Evolutionary conservation across 2,888 invertebrate species (phyloP).

Genomic region (Latrodectus elegans): DNA sequence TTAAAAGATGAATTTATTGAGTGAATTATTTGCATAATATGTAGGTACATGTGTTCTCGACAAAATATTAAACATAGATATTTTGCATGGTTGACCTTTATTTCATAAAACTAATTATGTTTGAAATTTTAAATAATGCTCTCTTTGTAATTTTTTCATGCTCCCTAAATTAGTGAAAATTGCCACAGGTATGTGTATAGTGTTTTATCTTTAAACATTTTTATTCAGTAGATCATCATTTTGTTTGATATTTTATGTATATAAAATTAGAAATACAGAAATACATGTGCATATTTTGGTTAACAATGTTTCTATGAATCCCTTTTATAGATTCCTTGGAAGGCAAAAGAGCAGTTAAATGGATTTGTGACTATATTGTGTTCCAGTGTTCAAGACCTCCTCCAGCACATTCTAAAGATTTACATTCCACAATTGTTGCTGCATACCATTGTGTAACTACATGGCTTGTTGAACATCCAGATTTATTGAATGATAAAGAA

Average conservation of each 20-base stretch:
- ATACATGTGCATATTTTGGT: too few species aligned
- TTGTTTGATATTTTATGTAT: neutral
- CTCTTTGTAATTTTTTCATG: slow-evolving; percentile 25
- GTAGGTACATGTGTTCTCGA: neutral
- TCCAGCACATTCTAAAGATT: slow-evolving; percentile 93
- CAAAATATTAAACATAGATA: too few species aligned
- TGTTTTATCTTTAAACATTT: neutral
- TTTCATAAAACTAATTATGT: neutral
- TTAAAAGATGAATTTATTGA: neutral
- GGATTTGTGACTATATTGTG: slow-evolving; percentile 98
- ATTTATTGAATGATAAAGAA: slow-evolving; percentile 91
- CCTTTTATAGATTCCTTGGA: slow-evolving; percentile 84
- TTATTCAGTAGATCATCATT: neutral
- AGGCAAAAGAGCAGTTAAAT: slow-evolving; percentile 94
- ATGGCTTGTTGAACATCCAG: slow-evolving; percentile 94
- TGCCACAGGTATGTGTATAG: slow-evolving; percentile 54
- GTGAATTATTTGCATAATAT: neutral
- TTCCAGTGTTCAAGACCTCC: slow-evolving; percentile 96
- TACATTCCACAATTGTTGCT: slow-evolving; percentile 90
- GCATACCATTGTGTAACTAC: slow-evolving; percentile 79
- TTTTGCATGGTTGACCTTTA: neutral
- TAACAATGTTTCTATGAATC: neutral
- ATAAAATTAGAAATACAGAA: too few species aligned
- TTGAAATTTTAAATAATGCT: neutral
- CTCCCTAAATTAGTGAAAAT: slow-evolving; percentile 51